Conservation (phyloP, 1,140 invertebrate genomes). For the Pantala flavescens region DNA sequence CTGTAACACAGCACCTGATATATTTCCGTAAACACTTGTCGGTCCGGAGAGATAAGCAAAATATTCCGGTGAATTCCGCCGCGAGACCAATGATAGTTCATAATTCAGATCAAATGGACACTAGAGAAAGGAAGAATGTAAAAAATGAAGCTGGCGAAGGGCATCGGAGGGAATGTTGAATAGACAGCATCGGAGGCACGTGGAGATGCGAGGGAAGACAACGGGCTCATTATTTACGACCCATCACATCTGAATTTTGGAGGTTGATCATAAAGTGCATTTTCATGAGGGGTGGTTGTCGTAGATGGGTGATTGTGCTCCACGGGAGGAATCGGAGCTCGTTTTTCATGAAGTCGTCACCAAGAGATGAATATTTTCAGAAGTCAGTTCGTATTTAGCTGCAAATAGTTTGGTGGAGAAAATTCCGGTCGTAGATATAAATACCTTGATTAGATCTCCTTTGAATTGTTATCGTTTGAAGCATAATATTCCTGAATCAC, state of each 20-base stretch:
- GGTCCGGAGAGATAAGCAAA: too few relatives aligned
- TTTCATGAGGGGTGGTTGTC: neutral
- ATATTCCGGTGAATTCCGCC: too few relatives aligned
- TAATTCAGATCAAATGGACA: too few relatives aligned
- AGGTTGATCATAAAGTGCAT: neutral
- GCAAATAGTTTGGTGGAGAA: neutral
- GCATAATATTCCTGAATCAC: too few relatives aligned
- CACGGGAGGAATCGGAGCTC: neutral
- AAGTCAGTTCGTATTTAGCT: neutral
- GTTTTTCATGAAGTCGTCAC: constrained; percentile 1
- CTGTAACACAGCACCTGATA: too few relatives aligned
- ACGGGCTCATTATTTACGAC: neutral
- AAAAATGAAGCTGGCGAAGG: neutral
- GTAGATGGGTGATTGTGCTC: neutral
- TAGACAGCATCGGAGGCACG: neutral
- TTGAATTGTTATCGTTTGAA: too few relatives aligned
- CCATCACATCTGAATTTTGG: neutral
- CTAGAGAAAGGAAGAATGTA: too few relatives aligned
- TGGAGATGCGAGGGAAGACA: neutral
- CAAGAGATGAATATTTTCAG: neutral
- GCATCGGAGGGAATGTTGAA: neutral
- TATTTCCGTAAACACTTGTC: too few relatives aligned
- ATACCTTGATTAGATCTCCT: too few relatives aligned
- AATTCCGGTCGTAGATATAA: too few relatives aligned
- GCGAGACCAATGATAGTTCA: too few relatives aligned